These are phyloP conservation scores for Chaetura pelagica DNA, from an alignment of 2,113 vertebrate species.

Conservation along the genomic window DNA sequence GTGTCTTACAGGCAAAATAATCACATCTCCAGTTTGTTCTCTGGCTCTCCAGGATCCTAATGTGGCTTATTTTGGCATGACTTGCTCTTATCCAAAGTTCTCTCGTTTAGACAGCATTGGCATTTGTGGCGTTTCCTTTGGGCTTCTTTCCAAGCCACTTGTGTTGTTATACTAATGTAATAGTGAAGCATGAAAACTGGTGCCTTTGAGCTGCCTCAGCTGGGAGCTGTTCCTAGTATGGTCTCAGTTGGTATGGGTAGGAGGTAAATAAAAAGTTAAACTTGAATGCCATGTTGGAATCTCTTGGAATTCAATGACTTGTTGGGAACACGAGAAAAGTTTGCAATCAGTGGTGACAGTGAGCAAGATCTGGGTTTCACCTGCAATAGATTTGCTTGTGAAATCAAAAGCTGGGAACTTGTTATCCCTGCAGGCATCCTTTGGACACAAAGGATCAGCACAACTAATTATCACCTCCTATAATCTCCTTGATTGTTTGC, in stretches of 20 bases:
- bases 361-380: not conserved
- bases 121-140: not conserved
- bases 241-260: fast-evolving
- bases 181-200: not conserved
- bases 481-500: not conserved
- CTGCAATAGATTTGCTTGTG: not conserved
- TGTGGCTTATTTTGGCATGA: not conserved
- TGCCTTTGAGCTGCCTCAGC: not conserved
- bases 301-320: not conserved
- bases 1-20: not conserved
- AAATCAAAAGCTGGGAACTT: not conserved
- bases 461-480: fast-evolving
- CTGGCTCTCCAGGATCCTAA: not conserved
- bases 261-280: fast-evolving
- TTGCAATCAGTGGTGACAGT: not conserved
- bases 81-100: not conserved
- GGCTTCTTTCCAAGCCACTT: not conserved
- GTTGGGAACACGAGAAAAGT: not conserved
- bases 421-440: not conserved
- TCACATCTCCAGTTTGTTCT: not conserved
- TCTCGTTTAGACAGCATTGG: not conserved
- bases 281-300: not conserved
- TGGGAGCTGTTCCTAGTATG: not conserved
- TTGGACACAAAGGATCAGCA: not conserved
- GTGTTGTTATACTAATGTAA: not conserved